These are phyloP conservation scores for Crotophaga sulcirostris DNA, from an alignment of 2,113 vertebrate species.

Conservation along the genomic window DNA sequence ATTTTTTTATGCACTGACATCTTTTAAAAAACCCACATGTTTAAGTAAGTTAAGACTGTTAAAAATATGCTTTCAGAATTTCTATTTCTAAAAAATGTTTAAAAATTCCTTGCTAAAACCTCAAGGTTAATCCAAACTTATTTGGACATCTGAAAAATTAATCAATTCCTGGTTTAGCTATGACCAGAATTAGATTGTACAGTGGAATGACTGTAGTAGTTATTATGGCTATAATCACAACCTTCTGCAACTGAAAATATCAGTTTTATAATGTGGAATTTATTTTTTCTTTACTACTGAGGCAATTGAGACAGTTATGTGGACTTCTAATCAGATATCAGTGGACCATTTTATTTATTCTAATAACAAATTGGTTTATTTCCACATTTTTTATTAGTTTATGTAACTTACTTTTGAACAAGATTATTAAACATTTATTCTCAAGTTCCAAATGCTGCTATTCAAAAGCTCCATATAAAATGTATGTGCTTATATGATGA, in stretches of 20 bases:
- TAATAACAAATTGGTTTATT: background rate
- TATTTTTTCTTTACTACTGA: background rate
- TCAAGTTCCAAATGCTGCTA: background rate
- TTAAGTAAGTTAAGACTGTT: background rate
- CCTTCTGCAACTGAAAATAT: background rate
- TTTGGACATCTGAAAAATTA: background rate
- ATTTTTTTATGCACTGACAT: background rate
- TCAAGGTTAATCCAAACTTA: background rate
- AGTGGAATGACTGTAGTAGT: background rate
- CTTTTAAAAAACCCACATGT: accelerated
- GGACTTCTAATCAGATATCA: background rate
- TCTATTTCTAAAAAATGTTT: background rate
- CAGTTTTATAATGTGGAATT: background rate
- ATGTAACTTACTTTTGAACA: background rate
- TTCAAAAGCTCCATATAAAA: background rate
- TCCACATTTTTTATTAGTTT: background rate
- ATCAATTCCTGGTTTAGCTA: background rate
- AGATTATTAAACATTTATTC: background rate
- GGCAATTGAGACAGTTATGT: background rate
- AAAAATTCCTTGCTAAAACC: background rate
- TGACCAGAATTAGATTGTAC: background rate
- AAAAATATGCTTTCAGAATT: background rate
- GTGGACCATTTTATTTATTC: background rate
- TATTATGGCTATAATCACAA: background rate
- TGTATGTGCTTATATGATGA: background rate